phyloP scores from a whole-genome alignment of 2,113 vertebrate species.

The Ageneiosus marmoratus region DNA sequence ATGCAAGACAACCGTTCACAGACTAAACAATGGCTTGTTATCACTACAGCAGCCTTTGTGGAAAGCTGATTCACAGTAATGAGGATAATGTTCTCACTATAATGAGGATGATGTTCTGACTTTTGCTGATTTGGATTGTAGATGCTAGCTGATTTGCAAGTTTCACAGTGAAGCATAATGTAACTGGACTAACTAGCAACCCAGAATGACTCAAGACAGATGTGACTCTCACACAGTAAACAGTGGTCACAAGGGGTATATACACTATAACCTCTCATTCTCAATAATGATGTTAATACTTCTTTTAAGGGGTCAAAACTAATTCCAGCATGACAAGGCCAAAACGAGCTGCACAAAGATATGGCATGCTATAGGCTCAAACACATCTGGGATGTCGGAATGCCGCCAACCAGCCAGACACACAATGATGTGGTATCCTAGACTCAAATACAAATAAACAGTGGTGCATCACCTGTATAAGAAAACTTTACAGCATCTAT shows the following conservation, averaged over 20 bases:
- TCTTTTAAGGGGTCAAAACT: too few species aligned
- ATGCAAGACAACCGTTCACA: not conserved
- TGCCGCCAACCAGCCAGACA: not conserved
- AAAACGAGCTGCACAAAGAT: not conserved
- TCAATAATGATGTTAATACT: too few species aligned
- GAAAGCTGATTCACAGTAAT: not conserved
- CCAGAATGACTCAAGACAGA: not conserved
- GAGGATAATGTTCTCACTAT: not conserved
- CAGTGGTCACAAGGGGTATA: not conserved
- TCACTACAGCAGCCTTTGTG: not conserved
- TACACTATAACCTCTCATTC: too few species aligned
- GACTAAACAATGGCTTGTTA: not conserved
- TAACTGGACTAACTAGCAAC: not conserved
- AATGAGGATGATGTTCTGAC: too few species aligned
- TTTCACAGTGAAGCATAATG: not conserved
- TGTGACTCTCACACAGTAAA: not conserved
- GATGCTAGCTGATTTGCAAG: not conserved
- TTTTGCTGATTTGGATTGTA: not conserved
- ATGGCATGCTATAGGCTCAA: too few species aligned
- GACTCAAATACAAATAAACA: not conserved
- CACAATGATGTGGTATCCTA: not conserved
- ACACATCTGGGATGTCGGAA: not conserved
- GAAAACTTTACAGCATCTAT: not conserved
- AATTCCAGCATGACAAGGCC: too few species aligned
- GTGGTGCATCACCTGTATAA: not conserved